Evolutionary conservation across 1,140 invertebrate species (phyloP).

Genomic region (Bombus turneri): DNA sequence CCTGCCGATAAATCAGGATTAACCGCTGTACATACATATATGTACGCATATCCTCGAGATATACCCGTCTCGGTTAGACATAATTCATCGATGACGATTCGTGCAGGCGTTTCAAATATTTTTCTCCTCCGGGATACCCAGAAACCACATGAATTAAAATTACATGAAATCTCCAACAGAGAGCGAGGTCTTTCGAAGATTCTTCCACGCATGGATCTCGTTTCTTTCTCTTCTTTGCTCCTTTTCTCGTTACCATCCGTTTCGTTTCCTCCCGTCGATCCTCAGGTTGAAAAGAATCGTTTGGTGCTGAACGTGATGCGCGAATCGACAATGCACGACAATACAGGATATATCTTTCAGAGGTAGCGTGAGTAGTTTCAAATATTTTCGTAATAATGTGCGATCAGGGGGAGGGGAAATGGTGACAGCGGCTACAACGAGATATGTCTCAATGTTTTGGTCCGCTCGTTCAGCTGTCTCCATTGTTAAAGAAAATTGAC

Average conservation of each 20-base stretch:
- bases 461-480: conserved; percentile 79
- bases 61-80: conserved; percentile 20
- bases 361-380: conserved; percentile 69
- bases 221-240: background rate
- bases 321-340: conserved; percentile 48
- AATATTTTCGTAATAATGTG: conserved; percentile 81
- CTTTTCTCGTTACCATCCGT: no score
- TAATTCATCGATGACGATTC: conserved; percentile 16
- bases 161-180: conserved; percentile 53
- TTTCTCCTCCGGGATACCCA: conserved; percentile 39
- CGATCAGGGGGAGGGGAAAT: conserved; percentile 63
- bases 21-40: background rate
- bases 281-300: conserved; percentile 45
- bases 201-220: background rate
- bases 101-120: conserved; percentile 66
- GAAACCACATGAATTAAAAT: conserved; percentile 47
- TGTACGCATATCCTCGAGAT: background rate
- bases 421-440: conserved; percentile 77
- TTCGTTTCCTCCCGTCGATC: conserved; percentile 19
- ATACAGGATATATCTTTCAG: conserved; percentile 57
- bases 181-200: background rate
- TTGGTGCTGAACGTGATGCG: conserved; percentile 31
- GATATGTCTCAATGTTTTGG: conserved; percentile 82
- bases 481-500: conserved; percentile 75
- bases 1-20: conserved; percentile 1